phyloP scores from a whole-genome alignment of 2,888 invertebrate species.

The Drosophila putrida region DNA sequence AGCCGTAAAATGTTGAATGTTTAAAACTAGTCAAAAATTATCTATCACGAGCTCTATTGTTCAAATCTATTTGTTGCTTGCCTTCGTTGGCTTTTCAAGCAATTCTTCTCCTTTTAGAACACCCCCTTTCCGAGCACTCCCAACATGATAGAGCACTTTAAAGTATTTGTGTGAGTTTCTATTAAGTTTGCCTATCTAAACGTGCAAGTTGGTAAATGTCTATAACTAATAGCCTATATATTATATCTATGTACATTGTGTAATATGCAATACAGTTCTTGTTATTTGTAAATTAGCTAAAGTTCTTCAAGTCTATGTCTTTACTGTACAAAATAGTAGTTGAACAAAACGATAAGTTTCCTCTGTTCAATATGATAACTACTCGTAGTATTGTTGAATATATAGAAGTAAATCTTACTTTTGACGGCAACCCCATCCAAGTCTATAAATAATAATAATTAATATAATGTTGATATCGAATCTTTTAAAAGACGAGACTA shows the following conservation, averaged over 20 bases:
- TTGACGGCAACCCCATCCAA: constrained; percentile 26
- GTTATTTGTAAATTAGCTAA: constrained; percentile 44
- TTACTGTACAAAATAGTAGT: constrained; percentile 19
- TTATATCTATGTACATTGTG: constrained; percentile 18
- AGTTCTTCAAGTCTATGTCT: constrained; percentile 36
- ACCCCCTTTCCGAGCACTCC: background rate
- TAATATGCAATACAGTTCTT: constrained; percentile 39
- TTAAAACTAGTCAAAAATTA: constrained; percentile 17
- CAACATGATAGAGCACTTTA: background rate
- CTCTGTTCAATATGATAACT: constrained; percentile 18
- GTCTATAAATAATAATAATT: constrained; percentile 40
- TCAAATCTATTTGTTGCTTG: constrained; percentile 13
- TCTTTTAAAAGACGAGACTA: constrained; percentile 43
- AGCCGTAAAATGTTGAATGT: constrained; percentile 3
- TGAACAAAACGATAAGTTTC: constrained; percentile 10
- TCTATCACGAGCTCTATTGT: background rate
- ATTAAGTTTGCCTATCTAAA: constrained; percentile 44
- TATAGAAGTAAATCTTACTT: constrained; percentile 1
- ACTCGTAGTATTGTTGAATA: background rate
- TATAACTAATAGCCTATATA: constrained; percentile 46
- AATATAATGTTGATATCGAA: constrained; percentile 24
- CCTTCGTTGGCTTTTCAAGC: constrained; percentile 18
- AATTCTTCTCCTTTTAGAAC: background rate
- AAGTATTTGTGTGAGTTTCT: constrained; percentile 27
- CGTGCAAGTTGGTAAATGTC: constrained; percentile 58